phyloP scores from a whole-genome alignment of 2,797 vertebrate genomes.

The Aphelocoma californica region DNA sequence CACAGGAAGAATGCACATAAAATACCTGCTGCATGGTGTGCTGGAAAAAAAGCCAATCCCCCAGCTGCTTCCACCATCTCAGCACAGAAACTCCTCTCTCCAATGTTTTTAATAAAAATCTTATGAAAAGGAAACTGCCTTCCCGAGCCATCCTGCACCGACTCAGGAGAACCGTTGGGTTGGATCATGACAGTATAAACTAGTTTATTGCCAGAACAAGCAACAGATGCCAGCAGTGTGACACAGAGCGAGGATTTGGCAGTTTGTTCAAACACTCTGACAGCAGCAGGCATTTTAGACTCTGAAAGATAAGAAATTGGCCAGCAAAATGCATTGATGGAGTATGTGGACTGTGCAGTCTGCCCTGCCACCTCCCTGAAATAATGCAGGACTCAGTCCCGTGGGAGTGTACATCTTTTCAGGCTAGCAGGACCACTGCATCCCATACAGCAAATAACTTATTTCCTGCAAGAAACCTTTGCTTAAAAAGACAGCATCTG shows the following conservation, averaged over 20 bases:
- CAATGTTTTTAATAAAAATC: conserved; percentile 54
- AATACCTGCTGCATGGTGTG: neutral
- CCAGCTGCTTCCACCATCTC: neutral
- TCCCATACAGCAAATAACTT: neutral
- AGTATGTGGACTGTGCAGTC: neutral
- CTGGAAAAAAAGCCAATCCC: neutral
- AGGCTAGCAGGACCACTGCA: neutral
- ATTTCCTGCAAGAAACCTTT: neutral
- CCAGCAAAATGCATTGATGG: conserved; percentile 53
- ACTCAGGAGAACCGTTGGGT: conserved; percentile 33
- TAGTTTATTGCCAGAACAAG: conserved; percentile 62
- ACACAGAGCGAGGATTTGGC: conserved; percentile 52
- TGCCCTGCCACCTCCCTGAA: conserved; percentile 39
- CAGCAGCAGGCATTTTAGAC: conserved; percentile 61
- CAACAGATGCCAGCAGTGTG: conserved; percentile 58
- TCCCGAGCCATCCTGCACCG: neutral
- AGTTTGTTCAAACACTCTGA: conserved; percentile 60
- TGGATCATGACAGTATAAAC: conserved; percentile 57
- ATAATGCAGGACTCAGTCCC: conserved; percentile 43
- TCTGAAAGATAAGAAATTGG: conserved; percentile 64
- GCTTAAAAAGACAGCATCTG: neutral
- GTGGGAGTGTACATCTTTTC: neutral
- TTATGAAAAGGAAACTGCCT: conserved; percentile 22
- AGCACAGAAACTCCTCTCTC: conserved; percentile 22
- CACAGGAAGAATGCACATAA: conserved; percentile 16